Evolutionary conservation across 2,888 invertebrate genomes (phyloP).

Genomic region (Nephrotoma flavescens): DNA sequence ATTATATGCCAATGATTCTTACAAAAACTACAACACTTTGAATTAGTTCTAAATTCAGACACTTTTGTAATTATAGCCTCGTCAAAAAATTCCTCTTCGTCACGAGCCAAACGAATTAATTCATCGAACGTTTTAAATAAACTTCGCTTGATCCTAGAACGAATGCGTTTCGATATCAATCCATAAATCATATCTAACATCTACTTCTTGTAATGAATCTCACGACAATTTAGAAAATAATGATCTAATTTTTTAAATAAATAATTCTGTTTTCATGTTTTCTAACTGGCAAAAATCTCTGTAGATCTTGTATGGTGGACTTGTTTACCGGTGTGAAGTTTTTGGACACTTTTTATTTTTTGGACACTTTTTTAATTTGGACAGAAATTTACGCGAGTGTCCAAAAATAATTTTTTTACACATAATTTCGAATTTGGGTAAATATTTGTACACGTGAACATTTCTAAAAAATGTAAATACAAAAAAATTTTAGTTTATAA

Average conservation of each 20-base stretch:
- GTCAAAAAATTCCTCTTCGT: neutral
- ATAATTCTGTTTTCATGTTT: neutral
- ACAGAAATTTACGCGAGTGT: no score
- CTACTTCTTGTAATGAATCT: neutral
- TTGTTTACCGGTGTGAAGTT: no score
- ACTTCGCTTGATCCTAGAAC: neutral
- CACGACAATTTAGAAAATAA: neutral
- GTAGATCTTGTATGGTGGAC: neutral
- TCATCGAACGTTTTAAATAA: neutral
- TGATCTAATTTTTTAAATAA: neutral
- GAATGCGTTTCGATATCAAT: neutral
- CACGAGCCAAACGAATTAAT: neutral
- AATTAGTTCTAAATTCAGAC: neutral
- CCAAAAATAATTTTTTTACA: no score
- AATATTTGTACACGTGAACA: no score
- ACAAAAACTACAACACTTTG: neutral
- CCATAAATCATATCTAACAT: neutral
- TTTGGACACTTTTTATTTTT: no score
- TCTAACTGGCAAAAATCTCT: neutral
- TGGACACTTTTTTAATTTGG: no score
- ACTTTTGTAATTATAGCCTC: neutral
- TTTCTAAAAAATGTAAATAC: no score
- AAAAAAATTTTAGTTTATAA: no score
- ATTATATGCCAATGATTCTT: neutral
- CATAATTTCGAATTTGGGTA: no score